Conservation (phyloP, 2,888 invertebrate species). For the Cephonodes hylas region DNA sequence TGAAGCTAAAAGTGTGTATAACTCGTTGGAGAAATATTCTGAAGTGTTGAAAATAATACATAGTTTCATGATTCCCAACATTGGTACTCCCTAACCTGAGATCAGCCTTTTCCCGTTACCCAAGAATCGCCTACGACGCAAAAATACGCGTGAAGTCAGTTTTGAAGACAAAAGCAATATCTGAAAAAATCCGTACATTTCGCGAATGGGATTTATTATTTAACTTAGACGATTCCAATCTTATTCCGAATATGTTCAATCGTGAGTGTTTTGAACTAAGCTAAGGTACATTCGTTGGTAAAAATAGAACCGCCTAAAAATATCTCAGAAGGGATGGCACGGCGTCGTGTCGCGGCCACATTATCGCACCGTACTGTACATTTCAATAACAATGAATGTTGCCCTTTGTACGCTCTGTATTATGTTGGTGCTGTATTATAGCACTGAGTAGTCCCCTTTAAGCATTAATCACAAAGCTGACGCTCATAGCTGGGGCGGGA, state of each 20-base stretch:
- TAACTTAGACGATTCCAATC: too few relatives aligned
- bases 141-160: neutral
- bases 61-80: neutral
- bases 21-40: neutral
- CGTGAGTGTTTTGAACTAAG: neutral
- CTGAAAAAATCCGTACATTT: neutral
- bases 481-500: constrained; percentile 29
- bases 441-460: constrained; percentile 1
- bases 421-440: neutral
- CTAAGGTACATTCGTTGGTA: neutral
- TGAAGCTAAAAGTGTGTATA: neutral
- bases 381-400: constrained; percentile 19
- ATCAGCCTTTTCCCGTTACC: neutral
- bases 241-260: too few relatives aligned
- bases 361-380: neutral
- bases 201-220: neutral
- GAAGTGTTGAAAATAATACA: neutral
- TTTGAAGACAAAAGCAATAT: neutral
- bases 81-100: neutral
- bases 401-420: constrained; percentile 14
- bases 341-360: neutral
- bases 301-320: neutral
- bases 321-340: neutral
- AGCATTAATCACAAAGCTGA: constrained; percentile 40
- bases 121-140: neutral